Evolutionary conservation across 2,113 vertebrate genomes (phyloP).

Genomic region (Zosterops japonicus): DNA sequence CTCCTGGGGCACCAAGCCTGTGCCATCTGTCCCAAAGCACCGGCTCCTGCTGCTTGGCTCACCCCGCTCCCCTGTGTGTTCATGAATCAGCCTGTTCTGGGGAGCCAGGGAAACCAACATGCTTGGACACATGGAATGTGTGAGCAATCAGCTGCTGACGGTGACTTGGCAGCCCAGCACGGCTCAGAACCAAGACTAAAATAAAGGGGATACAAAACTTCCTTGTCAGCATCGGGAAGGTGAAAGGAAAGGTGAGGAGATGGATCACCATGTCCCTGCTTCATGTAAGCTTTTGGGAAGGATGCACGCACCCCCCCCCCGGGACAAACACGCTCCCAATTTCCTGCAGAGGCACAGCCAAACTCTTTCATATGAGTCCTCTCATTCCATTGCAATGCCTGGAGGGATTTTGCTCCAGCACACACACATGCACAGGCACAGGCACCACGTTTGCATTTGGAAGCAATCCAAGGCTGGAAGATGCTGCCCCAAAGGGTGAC

Average conservation of each 20-base stretch:
- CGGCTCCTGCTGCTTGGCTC: background rate
- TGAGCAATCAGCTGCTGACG: background rate
- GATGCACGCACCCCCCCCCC: background rate
- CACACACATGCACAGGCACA: background rate
- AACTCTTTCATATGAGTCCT: background rate
- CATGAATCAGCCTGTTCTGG: background rate
- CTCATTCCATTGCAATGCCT: background rate
- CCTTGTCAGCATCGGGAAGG: background rate
- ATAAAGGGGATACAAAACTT: background rate
- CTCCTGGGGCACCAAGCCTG: background rate
- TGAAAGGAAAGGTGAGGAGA: background rate
- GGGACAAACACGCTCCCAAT: background rate
- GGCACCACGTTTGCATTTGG: background rate
- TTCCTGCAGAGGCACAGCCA: background rate
- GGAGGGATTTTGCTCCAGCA: background rate
- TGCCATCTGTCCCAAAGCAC: background rate
- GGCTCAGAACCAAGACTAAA: background rate
- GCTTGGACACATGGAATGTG: background rate
- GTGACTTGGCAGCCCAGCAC: background rate
- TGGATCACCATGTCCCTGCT: background rate
- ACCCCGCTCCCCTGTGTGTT: background rate
- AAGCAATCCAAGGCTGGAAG: slow-evolving; percentile 5
- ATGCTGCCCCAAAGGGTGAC: slow-evolving; percentile 14
- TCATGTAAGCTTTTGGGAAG: background rate
- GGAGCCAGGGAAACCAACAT: background rate